These are phyloP conservation scores for Pygathrix nemaeus DNA, from an alignment of 2,113 vertebrate species.

Conservation along the genomic window DNA sequence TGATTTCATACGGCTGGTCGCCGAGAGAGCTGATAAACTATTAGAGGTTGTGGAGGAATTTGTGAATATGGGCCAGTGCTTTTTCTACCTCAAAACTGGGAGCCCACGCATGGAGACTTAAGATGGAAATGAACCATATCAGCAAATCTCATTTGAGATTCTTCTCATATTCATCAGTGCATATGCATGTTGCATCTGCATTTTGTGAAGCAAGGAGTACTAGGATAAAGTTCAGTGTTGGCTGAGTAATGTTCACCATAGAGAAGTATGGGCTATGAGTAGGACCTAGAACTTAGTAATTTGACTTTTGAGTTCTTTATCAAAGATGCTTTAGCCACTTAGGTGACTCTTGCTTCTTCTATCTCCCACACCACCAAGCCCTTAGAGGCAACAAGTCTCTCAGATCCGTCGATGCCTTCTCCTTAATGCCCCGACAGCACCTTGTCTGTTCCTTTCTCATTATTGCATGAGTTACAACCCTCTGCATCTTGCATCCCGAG, in stretches of 20 bases:
- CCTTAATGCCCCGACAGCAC: too few species aligned
- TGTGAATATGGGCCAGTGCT: background rate
- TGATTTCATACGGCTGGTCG: background rate
- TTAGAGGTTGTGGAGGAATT: background rate
- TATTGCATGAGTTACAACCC: accelerated
- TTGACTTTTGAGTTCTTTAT: background rate
- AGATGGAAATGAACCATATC: background rate
- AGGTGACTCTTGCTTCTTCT: background rate
- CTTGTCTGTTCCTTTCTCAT: too few species aligned
- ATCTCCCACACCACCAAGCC: background rate
- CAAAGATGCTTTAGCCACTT: background rate
- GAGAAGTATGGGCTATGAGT: background rate
- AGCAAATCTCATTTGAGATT: background rate
- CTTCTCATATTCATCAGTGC: background rate
- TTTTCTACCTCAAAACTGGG: background rate
- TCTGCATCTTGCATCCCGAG: background rate
- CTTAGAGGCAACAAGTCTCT: background rate
- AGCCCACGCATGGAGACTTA: background rate
- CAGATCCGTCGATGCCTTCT: background rate
- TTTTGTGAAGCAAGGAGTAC: background rate
- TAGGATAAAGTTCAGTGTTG: background rate
- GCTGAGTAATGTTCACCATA: background rate
- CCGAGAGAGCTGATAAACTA: background rate
- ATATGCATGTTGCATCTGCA: too few species aligned
- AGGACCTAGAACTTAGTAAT: background rate